A percentile compares a stretch with the other conserved stretches of the same genome.
phyloP scores from a whole-genome alignment of 1,140 invertebrate genomes.

The Zaprionus camerounensis region DNA sequence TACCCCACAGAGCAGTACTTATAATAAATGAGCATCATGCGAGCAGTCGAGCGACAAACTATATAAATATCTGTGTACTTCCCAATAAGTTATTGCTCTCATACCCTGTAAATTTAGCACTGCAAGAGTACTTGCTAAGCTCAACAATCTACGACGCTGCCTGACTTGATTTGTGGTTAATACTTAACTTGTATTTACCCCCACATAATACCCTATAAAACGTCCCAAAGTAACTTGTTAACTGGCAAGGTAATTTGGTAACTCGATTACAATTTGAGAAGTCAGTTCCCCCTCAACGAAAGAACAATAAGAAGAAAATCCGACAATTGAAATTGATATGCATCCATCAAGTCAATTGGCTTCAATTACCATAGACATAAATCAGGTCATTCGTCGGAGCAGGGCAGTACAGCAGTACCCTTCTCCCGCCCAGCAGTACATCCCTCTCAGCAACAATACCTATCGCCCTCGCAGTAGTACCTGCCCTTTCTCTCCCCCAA shows the following conservation, averaged over 20 bases:
- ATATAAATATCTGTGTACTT: neutral
- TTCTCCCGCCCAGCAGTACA: neutral
- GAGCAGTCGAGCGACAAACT: neutral
- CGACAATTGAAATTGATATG: conserved; percentile 12
- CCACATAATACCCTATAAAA: neutral
- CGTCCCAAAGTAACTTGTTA: neutral
- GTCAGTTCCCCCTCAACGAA: neutral
- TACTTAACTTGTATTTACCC: neutral
- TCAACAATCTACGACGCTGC: neutral
- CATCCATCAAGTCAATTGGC: neutral
- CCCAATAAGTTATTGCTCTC: neutral
- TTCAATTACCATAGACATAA: conserved; percentile 6
- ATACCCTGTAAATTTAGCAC: neutral
- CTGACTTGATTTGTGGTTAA: neutral
- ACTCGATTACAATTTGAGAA: neutral
- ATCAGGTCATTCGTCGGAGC: neutral
- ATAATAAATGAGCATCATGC: conserved; percentile 6
- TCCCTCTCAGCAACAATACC: neutral
- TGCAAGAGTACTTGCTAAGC: neutral
- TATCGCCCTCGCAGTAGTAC: no score
- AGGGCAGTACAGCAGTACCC: no score
- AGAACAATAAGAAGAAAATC: neutral
- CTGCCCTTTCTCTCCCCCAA: no score
- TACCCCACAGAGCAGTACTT: neutral
- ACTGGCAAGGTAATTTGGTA: neutral